A percentile compares a stretch with the other conserved stretches of the same genome.
Conservation (phyloP, 2,797 vertebrate species). For the Poecilia picta region DNA sequence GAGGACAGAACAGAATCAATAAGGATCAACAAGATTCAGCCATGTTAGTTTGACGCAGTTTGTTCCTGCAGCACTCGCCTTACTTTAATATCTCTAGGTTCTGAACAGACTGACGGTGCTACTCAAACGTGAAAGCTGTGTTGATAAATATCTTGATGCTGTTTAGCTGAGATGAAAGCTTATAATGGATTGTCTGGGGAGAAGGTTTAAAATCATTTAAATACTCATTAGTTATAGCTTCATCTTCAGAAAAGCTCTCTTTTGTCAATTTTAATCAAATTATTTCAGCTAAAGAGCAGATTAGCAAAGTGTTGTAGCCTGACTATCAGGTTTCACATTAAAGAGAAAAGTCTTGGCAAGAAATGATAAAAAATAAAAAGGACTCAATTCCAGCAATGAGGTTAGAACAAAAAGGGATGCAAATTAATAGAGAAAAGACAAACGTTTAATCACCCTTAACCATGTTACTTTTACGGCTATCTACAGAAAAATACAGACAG, state of each 20-base stretch:
- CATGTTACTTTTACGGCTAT: constrained; percentile 35
- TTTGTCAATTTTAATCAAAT: neutral
- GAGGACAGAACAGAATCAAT: constrained; percentile 18
- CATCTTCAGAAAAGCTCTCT: neutral
- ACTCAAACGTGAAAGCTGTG: neutral
- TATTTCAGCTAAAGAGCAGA: neutral
- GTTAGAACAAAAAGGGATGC: neutral
- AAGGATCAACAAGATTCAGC: constrained; percentile 7
- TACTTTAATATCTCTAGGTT: constrained; percentile 2
- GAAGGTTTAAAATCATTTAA: neutral
- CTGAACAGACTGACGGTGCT: neutral
- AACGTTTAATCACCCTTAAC: constrained; percentile 20
- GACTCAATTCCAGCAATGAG: neutral
- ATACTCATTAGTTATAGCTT: neutral
- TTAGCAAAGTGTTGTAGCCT: neutral
- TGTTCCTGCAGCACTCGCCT: neutral
- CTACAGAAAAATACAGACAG: constrained; percentile 33
- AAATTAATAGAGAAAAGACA: constrained; percentile 20
- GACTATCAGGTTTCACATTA: neutral
- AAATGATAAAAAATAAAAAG: neutral
- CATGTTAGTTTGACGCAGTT: constrained; percentile 8
- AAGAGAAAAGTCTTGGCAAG: neutral
- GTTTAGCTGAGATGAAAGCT: neutral
- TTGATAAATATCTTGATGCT: neutral
- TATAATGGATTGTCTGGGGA: neutral